phyloP scores from a whole-genome alignment of 2,888 invertebrate genomes.

The Pseudococcus viburni region DNA sequence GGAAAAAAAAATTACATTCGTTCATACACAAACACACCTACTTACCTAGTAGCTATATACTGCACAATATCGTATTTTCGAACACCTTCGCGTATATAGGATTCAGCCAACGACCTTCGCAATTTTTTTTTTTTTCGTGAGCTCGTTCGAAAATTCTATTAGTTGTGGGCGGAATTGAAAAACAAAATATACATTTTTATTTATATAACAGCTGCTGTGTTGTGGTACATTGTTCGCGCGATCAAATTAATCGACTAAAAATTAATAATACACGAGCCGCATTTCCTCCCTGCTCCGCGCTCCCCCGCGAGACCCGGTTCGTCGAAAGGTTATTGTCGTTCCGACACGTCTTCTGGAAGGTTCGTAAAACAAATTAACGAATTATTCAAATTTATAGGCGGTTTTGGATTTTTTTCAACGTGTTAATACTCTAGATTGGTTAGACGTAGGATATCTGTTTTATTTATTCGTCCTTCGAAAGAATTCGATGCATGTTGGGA shows the following conservation, averaged over 20 bases:
- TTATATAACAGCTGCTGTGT: background rate
- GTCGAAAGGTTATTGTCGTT: background rate
- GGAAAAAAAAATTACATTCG: background rate
- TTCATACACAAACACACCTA: background rate
- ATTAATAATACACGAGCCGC: slow-evolving; percentile 17
- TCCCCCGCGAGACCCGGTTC: background rate
- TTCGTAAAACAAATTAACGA: too few species aligned
- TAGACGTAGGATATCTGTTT: too few species aligned
- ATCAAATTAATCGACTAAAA: slow-evolving; percentile 20
- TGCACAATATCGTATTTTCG: background rate
- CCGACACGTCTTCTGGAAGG: background rate
- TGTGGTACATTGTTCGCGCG: slow-evolving; percentile 22
- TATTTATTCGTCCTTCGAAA: too few species aligned
- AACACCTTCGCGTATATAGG: background rate
- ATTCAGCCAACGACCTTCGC: slow-evolving; percentile 17
- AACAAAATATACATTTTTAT: background rate
- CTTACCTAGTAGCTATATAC: background rate
- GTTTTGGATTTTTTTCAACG: too few species aligned
- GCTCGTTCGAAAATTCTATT: background rate
- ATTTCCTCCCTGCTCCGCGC: background rate
- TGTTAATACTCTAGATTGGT: too few species aligned
- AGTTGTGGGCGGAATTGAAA: slow-evolving; percentile 27
- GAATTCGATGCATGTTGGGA: too few species aligned
- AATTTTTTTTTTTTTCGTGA: background rate
- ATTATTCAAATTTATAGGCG: too few species aligned